Evolutionary conservation across 2,113 vertebrate species (phyloP).

Genomic region (Phrynocephalus versicolor): DNA sequence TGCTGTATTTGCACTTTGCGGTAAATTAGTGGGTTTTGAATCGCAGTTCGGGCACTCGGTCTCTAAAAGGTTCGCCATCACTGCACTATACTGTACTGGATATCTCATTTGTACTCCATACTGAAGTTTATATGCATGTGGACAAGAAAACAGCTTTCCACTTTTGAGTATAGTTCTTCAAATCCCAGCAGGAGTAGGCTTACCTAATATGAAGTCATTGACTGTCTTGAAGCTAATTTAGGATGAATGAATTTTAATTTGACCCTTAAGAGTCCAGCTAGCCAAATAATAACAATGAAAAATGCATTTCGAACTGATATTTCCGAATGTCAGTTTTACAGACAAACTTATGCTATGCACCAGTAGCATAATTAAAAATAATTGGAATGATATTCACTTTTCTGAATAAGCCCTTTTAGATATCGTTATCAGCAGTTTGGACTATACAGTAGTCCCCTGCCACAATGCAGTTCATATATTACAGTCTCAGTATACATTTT

Average conservation of each 20-base stretch:
- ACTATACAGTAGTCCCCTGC: too few species aligned
- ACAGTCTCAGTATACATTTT: too few species aligned
- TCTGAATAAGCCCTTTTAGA: slow-evolving; percentile 78
- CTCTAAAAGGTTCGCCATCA: too few species aligned
- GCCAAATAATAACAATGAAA: slow-evolving; percentile 82
- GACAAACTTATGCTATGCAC: slow-evolving; percentile 85
- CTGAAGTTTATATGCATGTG: slow-evolving; percentile 46
- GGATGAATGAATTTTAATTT: slow-evolving; percentile 82
- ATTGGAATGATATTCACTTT: slow-evolving; percentile 80
- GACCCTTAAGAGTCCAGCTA: slow-evolving; percentile 78
- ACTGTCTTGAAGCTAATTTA: slow-evolving; percentile 65
- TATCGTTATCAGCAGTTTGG: slow-evolving; percentile 70
- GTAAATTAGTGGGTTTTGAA: too few species aligned
- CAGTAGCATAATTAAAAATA: slow-evolving; percentile 75
- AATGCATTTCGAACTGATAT: slow-evolving; percentile 83
- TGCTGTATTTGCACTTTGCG: too few species aligned
- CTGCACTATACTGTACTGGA: not conserved
- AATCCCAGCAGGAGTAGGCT: slow-evolving; percentile 64
- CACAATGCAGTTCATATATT: too few species aligned
- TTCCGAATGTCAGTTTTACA: slow-evolving; percentile 80
- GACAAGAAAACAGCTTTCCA: slow-evolving; percentile 33
- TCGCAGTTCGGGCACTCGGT: too few species aligned
- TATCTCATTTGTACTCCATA: slow-evolving; percentile 42
- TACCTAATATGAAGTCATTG: slow-evolving; percentile 65
- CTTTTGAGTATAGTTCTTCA: slow-evolving; percentile 57